Conservation (phyloP, 2,113 vertebrate genomes). For the Chionis minor region DNA sequence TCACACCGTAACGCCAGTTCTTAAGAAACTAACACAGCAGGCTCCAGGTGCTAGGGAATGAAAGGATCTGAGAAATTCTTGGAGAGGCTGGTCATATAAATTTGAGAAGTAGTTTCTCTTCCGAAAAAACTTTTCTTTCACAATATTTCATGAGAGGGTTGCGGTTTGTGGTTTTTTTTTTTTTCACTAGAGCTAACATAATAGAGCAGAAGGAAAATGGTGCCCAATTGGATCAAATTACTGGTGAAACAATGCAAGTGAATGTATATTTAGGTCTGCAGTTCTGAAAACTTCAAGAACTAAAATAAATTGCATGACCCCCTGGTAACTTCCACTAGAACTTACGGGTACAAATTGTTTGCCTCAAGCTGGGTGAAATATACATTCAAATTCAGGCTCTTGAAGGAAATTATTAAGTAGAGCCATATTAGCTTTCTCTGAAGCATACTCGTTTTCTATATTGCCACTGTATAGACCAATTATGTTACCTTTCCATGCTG, state of each 20-base stretch:
- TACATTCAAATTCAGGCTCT: constrained; percentile 81
- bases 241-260: constrained; percentile 61
- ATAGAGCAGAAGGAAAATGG: constrained; percentile 16
- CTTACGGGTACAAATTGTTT: constrained; percentile 80
- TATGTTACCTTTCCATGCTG: constrained; percentile 82
- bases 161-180: background rate
- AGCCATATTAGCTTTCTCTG: constrained; percentile 82
- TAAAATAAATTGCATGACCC: constrained; percentile 79
- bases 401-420: constrained; percentile 86
- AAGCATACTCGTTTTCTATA: constrained; percentile 79
- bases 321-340: constrained; percentile 79
- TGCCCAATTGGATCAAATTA: constrained; percentile 72
- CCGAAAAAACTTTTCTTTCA: constrained; percentile 24
- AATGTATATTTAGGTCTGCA: constrained; percentile 63
- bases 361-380: constrained; percentile 84
- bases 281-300: constrained; percentile 77
- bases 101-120: background rate
- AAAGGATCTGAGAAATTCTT: background rate
- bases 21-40: background rate
- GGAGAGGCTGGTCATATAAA: background rate
- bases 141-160: constrained; percentile 17
- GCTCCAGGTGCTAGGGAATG: background rate
- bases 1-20: background rate
- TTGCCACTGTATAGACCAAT: constrained; percentile 83
- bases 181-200: constrained; percentile 6